Conservation (phyloP, 2,888 invertebrate genomes). For the Parapristionchus giblindavisi region DNA sequence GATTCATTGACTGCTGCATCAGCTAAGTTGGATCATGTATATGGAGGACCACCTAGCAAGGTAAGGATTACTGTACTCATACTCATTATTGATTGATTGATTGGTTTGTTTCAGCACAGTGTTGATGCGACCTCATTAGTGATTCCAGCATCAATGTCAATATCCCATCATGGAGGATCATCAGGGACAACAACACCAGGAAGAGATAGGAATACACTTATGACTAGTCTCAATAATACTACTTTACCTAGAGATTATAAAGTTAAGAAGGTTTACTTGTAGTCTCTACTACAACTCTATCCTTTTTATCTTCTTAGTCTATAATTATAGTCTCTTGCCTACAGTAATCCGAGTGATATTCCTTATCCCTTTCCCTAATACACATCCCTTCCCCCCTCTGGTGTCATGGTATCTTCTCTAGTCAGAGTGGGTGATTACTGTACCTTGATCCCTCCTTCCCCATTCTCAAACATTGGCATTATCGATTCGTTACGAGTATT, state of each 20-base stretch:
- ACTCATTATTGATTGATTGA: not conserved
- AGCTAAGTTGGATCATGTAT: conserved; percentile 42
- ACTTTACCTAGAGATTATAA: conserved; percentile 69
- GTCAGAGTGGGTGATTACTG: conserved; percentile 12
- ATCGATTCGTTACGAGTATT: conserved; percentile 20
- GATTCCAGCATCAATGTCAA: conserved; percentile 53
- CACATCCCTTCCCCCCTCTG: not conserved
- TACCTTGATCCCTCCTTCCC: conserved; percentile 10
- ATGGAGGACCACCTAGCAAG: conserved; percentile 48
- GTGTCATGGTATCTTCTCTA: conserved; percentile 9
- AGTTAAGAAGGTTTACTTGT: conserved; percentile 69
- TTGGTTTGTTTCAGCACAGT: conserved; percentile 43
- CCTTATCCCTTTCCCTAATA: conserved; percentile 21
- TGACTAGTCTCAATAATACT: conserved; percentile 56
- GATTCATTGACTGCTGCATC: conserved; percentile 62
- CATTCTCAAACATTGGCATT: conserved; percentile 17
- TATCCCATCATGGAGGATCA: conserved; percentile 46
- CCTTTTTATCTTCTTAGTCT: no score
- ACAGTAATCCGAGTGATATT: conserved; percentile 10
- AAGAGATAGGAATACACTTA: conserved; percentile 55
- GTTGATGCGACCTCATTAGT: conserved; percentile 58
- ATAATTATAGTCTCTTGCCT: not conserved
- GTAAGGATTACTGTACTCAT: not conserved
- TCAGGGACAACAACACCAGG: conserved; percentile 57
- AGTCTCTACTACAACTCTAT: conserved; percentile 36